Conservation (phyloP, 1,140 invertebrate genomes). For the Caenorhabditis tropicalis region DNA sequence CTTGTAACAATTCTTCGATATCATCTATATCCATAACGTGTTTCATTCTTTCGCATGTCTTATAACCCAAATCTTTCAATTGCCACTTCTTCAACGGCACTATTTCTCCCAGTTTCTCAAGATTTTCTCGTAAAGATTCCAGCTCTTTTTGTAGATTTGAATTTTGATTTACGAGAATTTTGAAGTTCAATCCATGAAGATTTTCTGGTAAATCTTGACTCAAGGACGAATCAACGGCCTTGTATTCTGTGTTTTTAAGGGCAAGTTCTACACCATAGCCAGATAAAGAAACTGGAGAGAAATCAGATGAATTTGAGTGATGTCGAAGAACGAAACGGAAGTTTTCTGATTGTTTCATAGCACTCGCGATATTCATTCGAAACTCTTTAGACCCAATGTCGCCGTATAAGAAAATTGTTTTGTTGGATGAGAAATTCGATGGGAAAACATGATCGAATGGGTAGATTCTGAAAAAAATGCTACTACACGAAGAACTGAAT, state of each 20-base stretch:
- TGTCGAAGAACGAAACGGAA: neutral
- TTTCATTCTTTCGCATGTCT: neutral
- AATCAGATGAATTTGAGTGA: neutral
- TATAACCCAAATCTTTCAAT: neutral
- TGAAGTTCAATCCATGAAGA: slow-evolving; percentile 20
- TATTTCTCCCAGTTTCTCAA: neutral
- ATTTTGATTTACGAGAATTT: neutral
- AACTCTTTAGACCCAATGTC: neutral
- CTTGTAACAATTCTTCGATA: neutral
- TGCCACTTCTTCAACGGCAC: slow-evolving; percentile 12
- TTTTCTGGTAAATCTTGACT: neutral
- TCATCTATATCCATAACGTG: neutral
- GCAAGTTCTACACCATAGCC: neutral
- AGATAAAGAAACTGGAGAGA: neutral
- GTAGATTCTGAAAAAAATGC: neutral
- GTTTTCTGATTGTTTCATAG: neutral
- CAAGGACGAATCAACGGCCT: neutral
- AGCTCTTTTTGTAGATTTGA: neutral
- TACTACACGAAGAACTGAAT: neutral
- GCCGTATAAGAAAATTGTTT: neutral
- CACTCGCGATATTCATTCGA: neutral
- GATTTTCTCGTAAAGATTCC: slow-evolving; percentile 6
- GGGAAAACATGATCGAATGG: slow-evolving; percentile 6
- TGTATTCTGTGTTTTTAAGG: slow-evolving; percentile 9
- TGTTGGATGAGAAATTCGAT: neutral